Evolutionary conservation across 2,888 invertebrate species (phyloP), one percentile per base, ranked within the genome.

Genomic region (Lasioglossum vierecki): DNA sequence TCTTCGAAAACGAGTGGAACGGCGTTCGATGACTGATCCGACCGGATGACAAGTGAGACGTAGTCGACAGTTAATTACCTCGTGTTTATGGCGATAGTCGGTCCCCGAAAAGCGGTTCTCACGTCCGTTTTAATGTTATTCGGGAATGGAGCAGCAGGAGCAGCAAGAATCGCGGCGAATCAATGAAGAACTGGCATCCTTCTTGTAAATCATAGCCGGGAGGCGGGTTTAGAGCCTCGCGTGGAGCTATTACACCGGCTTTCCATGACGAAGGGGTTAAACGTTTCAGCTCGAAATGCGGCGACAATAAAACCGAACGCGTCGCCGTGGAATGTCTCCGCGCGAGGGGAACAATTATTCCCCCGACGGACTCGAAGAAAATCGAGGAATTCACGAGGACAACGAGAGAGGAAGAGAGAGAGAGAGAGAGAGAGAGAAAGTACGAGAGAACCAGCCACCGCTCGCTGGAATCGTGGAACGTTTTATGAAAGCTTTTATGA

Each of bases 401-500:
- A 35, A 9, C 81, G 76, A 30, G 66, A 35, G 35, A 66, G 26
- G 1, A 18, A 66, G 66, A 66, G 35, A 30, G 15, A 18, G 35
- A 66, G 63, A 15, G 30, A 66, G 63, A 35, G 18, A 53, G 57
- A 57, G 13, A 66, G 35, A 4, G 66, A 30, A 35, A 44, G 44
- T 44, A 4, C 44, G 44, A 44, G 44, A 44, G 44, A 44, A 22
- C 35, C 68, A 57, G 60, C 76, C 74, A 77, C 70, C 86, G 82
- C 72, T 79, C 78, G 72, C 82, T 78, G 87, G 88, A 88, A 91
- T 93, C 93, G 92, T 93, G 92, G 93, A 92, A 92, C 92, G 93
- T 93, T 93, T 94, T 93, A 94, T 94, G 93, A 93, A 94, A 93
- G 92, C 90, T 93, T 93, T 93, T 93, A 93, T 93, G 93, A 93